Percentiles rank a stretch among this genome's conserved stretches.
phyloP scores from a whole-genome alignment of 1,140 invertebrate species.

The Epicauta chinensis region DNA sequence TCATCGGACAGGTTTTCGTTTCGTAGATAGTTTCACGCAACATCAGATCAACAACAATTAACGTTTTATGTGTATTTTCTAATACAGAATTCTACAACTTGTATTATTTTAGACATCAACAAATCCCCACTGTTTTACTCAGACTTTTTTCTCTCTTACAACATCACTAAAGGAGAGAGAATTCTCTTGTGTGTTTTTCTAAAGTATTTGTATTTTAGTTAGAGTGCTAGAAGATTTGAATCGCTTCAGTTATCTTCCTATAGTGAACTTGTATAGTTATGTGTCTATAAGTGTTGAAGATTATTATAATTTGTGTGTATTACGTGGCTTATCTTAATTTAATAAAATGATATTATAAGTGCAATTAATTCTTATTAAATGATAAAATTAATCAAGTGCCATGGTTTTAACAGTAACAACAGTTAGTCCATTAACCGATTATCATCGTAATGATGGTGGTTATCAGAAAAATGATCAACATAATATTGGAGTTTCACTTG shows the following conservation, averaged over 20 bases:
- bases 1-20: too few relatives aligned
- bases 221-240: background rate
- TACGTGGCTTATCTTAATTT: background rate
- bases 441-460: constrained; percentile 9
- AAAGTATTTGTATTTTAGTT: background rate
- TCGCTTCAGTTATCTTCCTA: background rate
- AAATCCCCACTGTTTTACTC: too few relatives aligned
- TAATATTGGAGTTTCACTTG: constrained; percentile 17
- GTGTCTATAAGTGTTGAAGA: background rate
- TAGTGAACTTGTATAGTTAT: background rate
- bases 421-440: constrained; percentile 16
- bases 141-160: too few relatives aligned
- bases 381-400: background rate
- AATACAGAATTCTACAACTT: too few relatives aligned
- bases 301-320: background rate
- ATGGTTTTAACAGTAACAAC: constrained; percentile 20
- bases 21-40: too few relatives aligned
- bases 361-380: too few relatives aligned
- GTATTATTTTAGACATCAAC: too few relatives aligned
- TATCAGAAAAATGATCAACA: constrained; percentile 7
- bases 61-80: too few relatives aligned
- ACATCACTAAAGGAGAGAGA: background rate
- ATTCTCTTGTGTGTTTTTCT: background rate
- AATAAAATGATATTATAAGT: too few relatives aligned
- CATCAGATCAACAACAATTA: too few relatives aligned